Conservation (phyloP, 2,113 vertebrate species). For the Esox niger region DNA sequence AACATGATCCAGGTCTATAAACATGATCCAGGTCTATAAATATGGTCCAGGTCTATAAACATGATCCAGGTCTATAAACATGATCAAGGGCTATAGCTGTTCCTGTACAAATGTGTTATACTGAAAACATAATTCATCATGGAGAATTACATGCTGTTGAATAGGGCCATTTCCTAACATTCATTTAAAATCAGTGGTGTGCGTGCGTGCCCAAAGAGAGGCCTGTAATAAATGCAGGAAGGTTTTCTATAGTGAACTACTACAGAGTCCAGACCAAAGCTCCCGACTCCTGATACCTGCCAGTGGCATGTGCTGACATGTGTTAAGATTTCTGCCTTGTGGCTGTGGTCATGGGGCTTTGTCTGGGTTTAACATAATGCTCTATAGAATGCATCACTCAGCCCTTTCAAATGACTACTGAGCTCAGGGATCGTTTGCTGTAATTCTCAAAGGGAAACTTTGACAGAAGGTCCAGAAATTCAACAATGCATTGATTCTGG, state of each 20-base stretch:
- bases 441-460: no score
- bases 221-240: neutral
- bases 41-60: neutral
- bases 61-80: no score
- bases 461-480: no score
- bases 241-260: neutral
- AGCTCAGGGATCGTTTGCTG: slow-evolving; percentile 33
- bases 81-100: neutral
- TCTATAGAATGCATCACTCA: slow-evolving; percentile 41
- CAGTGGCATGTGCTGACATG: slow-evolving; percentile 1
- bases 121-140: no score
- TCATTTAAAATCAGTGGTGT: no score
- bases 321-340: slow-evolving; percentile 16
- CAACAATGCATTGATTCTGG: no score
- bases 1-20: neutral
- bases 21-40: no score
- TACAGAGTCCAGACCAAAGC: neutral
- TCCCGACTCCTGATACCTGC: no score
- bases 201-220: no score
- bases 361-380: slow-evolving; percentile 51
- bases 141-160: no score
- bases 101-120: no score
- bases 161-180: neutral
- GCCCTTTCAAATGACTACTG: slow-evolving; percentile 54
- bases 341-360: slow-evolving; percentile 7